Evolutionary conservation across 2,797 vertebrate species (phyloP), one percentile per base, ranked within the genome.

Genomic region (Capromys pilorides): DNA sequence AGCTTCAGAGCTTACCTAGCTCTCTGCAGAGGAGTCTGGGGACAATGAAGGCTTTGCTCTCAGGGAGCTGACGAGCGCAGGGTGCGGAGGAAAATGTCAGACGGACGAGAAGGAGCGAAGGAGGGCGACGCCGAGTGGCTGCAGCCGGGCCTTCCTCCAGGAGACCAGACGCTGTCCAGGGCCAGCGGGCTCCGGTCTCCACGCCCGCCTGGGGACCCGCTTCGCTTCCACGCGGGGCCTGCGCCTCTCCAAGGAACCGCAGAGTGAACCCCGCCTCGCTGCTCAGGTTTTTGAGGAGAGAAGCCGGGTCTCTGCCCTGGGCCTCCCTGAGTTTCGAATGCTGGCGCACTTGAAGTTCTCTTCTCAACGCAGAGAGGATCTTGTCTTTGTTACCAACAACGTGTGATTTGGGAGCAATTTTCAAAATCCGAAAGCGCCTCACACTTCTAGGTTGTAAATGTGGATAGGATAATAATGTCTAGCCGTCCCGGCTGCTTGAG

Each of bases 401-500:
- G 10, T 78, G 11, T 67, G 54, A 92, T 69, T 36, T 79, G 73
- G 49, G 61, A 33, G 21, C 36, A 69, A 19, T 49, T 84, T 80
- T 69, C 22, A 62, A 75, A 79, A 83, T 75, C 39, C 45, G 62
- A 54, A 7, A 59, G 36, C 88, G 14, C 33, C 19, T 88, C 28
- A 93, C 21, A 54, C 41, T 96, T 92, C 95, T 94, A 73, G 86
- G 90, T 54, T 95, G 73, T 96, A 75, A 84, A 51, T 51, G 73
- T 75, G 2, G 39, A 75, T 92, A 87, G 2, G 39, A 75, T 92
- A 87, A 93, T 87, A 90, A 6, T 97, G 78, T 19, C 67, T 59
- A 90, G 75, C 90, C 82, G 18, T 0, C 11, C 84, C 69, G n/a
- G 57, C 69, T 51, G 57, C 57, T 79, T 16, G 49, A 95, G 26